Conservation (phyloP, 2,113 vertebrate species). For the Pholis gunnellus region DNA sequence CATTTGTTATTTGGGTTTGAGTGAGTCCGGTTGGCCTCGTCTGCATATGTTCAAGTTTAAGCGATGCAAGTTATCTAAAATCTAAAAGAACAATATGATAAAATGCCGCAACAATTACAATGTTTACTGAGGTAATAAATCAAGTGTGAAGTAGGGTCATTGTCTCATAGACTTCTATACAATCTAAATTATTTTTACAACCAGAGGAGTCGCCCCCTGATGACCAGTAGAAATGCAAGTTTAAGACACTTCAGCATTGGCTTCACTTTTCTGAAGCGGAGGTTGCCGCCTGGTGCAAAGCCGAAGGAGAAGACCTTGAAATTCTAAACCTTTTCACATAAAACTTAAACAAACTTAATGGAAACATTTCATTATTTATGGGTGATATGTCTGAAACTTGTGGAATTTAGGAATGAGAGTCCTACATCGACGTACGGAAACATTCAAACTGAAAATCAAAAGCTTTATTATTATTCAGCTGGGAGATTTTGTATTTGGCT, state of each 20-base stretch:
- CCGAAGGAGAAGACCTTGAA: not conserved
- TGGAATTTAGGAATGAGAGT: not conserved
- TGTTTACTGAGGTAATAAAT: not conserved
- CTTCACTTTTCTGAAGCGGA: not conserved
- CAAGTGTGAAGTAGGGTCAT: not conserved
- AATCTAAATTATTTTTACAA: not conserved
- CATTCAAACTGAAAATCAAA: not conserved
- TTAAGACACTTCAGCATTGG: not conserved
- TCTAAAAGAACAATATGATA: too few relatives aligned
- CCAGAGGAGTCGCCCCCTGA: not conserved
- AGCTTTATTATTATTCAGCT: not conserved
- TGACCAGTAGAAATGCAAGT: not conserved
- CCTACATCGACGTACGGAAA: not conserved
- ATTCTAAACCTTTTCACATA: not conserved
- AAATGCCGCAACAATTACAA: not conserved
- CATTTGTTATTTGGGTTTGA: too few relatives aligned
- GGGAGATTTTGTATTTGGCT: not conserved
- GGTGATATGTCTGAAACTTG: not conserved
- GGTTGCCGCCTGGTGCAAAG: too few relatives aligned
- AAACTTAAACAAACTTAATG: conserved; percentile 3
- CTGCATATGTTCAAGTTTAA: too few relatives aligned
- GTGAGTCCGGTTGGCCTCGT: too few relatives aligned
- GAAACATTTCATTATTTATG: not conserved
- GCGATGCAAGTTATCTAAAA: too few relatives aligned
- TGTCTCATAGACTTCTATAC: not conserved